A percentile compares a stretch with the other conserved stretches of the same genome.
Evolutionary conservation across 2,113 vertebrate genomes (phyloP).

Genomic region (Fregetta grallaria): DNA sequence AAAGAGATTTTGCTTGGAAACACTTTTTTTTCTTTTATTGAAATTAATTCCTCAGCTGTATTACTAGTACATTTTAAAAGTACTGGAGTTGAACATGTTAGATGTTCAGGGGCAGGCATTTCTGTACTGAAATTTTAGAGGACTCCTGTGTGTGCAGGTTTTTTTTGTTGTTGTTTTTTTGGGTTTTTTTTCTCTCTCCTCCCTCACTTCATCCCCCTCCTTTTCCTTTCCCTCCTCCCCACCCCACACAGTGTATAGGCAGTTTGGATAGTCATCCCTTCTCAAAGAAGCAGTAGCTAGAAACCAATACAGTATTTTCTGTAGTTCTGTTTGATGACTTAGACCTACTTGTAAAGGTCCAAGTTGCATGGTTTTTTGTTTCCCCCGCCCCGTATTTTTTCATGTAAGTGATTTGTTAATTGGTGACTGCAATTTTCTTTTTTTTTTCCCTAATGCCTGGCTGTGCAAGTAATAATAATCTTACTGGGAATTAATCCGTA

Average conservation of each 20-base stretch:
- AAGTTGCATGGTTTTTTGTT: background rate
- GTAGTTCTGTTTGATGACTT: background rate
- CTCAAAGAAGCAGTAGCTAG: background rate
- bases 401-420: background rate
- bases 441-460: too few relatives aligned
- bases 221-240: background rate
- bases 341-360: background rate
- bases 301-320: background rate
- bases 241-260: background rate
- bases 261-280: background rate
- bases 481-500: background rate
- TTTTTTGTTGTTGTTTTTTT: too few relatives aligned
- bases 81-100: background rate
- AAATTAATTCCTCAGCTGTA: background rate
- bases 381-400: background rate
- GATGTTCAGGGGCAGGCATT: background rate
- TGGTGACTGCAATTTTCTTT: background rate
- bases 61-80: background rate
- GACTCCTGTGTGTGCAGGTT: background rate
- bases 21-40: background rate
- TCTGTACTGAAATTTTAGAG: background rate
- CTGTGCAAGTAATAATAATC: background rate
- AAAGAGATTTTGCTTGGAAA: background rate
- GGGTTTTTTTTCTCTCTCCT: too few relatives aligned
- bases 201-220: background rate